Percentiles rank a stretch among this genome's conserved stretches.
phyloP scores from a whole-genome alignment of 2,113 vertebrate genomes.

The Irena cyanogastra region DNA sequence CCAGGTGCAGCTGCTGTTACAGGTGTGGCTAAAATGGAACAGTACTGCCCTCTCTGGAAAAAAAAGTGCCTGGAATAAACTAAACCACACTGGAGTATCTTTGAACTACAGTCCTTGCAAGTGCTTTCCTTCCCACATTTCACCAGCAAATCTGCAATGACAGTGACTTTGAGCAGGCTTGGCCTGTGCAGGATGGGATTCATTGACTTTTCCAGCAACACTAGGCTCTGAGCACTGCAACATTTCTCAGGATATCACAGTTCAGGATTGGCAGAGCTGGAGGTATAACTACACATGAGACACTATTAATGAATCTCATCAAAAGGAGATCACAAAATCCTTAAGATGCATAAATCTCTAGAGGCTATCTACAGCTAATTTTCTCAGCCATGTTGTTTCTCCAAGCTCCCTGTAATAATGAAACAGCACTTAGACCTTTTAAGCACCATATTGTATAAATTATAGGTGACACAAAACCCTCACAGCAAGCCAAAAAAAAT shows the following conservation, averaged over 20 bases:
- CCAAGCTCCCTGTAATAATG: neutral
- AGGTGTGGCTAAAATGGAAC: neutral
- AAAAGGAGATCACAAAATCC: constrained; percentile 17
- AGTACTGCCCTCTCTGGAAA: neutral
- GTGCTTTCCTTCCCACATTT: neutral
- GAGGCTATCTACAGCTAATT: neutral
- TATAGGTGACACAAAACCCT: constrained; percentile 5
- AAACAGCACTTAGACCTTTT: constrained; percentile 34
- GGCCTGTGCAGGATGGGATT: neutral
- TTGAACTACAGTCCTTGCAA: neutral
- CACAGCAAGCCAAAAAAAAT: neutral
- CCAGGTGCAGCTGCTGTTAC: neutral
- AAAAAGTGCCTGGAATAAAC: neutral
- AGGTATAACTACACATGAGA: neutral
- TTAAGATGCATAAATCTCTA: neutral
- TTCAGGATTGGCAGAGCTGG: neutral
- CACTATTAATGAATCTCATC: neutral
- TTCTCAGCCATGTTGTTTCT: neutral
- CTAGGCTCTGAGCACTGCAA: neutral
- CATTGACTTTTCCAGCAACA: neutral
- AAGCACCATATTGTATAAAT: constrained; percentile 9
- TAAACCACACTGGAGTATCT: neutral
- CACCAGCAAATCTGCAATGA: neutral
- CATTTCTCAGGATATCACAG: neutral
- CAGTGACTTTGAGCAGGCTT: neutral